phyloP scores from a whole-genome alignment of 2,113 vertebrate genomes.

The Oryzias javanicus region DNA sequence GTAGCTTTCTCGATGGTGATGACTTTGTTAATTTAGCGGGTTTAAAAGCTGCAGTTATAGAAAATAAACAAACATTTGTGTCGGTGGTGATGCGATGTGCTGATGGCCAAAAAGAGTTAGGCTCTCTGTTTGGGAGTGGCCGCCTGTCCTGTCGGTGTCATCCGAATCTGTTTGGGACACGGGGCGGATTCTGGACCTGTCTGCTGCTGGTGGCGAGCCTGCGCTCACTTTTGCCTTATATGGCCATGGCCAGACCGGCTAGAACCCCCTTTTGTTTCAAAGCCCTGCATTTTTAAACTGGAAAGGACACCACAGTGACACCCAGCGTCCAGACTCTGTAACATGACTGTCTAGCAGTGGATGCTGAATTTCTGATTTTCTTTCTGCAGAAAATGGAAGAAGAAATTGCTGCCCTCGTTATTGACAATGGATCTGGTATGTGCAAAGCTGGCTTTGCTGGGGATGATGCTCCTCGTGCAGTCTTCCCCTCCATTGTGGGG shows the following conservation, averaged over 20 bases:
- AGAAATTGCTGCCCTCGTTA: constrained; percentile 78
- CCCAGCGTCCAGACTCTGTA: constrained; percentile 42
- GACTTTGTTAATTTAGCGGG: no score
- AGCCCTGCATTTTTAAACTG: constrained; percentile 35
- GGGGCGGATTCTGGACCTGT: constrained; percentile 48
- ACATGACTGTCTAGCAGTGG: constrained; percentile 9
- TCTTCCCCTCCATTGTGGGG: constrained; percentile 78
- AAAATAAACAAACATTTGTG: no score
- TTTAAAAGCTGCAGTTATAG: no score
- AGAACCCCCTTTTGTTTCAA: constrained; percentile 85
- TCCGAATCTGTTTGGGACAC: constrained; percentile 27
- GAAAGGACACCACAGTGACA: constrained; percentile 74
- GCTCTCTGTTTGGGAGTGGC: constrained; percentile 46
- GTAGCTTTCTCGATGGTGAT: not conserved
- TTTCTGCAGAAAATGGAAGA: constrained; percentile 82
- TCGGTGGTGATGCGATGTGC: no score
- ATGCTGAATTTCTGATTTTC: not conserved
- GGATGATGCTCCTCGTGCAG: constrained; percentile 76
- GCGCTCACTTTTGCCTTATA: constrained; percentile 87
- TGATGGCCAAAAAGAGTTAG: no score
- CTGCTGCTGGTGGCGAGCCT: not conserved
- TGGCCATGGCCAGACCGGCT: constrained; percentile 79
- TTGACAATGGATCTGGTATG: constrained; percentile 80
- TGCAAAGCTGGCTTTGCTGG: constrained; percentile 81
- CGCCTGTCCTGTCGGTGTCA: constrained; percentile 22